Percentiles rank a stretch among this genome's conserved stretches.
Conservation (phyloP, 2,113 vertebrate genomes). For the Tringa solitaria region DNA sequence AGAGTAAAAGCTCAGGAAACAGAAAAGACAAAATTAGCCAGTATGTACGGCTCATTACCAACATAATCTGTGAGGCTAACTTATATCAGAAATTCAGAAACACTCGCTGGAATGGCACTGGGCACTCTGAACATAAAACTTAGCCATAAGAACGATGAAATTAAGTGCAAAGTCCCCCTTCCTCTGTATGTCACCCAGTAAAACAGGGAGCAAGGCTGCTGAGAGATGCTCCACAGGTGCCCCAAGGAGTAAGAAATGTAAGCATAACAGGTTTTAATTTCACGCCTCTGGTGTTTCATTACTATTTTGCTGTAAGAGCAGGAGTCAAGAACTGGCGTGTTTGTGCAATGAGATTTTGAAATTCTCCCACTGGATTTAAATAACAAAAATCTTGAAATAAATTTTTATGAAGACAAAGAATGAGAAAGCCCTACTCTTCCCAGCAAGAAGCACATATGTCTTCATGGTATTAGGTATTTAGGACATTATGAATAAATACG, state of each 20-base stretch:
- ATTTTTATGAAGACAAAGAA: neutral
- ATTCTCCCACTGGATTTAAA: neutral
- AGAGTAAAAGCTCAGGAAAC: neutral
- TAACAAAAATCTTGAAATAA: neutral
- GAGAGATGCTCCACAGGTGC: neutral
- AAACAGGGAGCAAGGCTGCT: neutral
- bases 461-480: neutral
- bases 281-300: neutral
- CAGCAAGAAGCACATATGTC: fast-evolving
- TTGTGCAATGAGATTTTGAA: neutral
- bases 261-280: neutral
- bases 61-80: neutral
- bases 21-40: neutral
- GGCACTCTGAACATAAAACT: neutral
- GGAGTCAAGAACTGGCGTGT: neutral
- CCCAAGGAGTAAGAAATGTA: neutral
- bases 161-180: neutral
- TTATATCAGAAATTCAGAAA: neutral
- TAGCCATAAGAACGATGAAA: neutral
- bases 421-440: neutral
- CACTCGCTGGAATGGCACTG: neutral
- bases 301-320: neutral
- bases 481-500: neutral
- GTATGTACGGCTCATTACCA: neutral
- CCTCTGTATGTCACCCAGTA: neutral